phyloP scores from a whole-genome alignment of 2,888 invertebrate species.

The Hirtodrosophila alboralis region DNA sequence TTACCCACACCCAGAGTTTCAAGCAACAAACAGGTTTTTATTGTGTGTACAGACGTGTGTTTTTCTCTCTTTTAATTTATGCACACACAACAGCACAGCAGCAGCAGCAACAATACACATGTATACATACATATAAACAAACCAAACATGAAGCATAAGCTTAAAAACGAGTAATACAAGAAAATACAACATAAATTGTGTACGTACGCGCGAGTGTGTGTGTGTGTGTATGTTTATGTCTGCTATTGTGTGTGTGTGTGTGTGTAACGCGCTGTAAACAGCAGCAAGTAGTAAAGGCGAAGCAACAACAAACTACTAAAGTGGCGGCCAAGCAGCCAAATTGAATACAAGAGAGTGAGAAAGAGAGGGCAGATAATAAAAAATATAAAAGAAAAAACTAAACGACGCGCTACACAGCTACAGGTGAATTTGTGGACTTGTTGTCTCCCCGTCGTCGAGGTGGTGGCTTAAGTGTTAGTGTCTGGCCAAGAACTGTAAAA shows the following conservation, averaged over 20 bases:
- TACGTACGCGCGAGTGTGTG: slow-evolving; percentile 30
- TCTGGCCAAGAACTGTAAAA: slow-evolving; percentile 60
- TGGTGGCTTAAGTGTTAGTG: slow-evolving; percentile 53
- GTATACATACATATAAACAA: slow-evolving; percentile 39
- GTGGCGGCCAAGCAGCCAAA: slow-evolving; percentile 52
- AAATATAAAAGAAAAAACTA: slow-evolving; percentile 34
- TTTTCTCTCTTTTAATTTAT: slow-evolving; percentile 71
- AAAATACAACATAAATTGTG: slow-evolving; percentile 69
- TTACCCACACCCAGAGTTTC: slow-evolving; percentile 55
- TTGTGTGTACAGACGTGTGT: slow-evolving; percentile 75
- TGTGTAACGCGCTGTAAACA: slow-evolving; percentile 62
- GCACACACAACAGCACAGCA: slow-evolving; percentile 60
- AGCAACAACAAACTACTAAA: slow-evolving; percentile 56
- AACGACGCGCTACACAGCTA: slow-evolving; percentile 68
- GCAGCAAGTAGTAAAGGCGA: slow-evolving; percentile 55
- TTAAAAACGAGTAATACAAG: slow-evolving; percentile 76
- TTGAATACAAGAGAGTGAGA: slow-evolving; percentile 22
- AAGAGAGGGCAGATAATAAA: slow-evolving; percentile 34
- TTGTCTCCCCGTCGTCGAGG: slow-evolving; percentile 51
- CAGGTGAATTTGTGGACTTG: slow-evolving; percentile 76
- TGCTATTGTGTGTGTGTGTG: slow-evolving; percentile 25
- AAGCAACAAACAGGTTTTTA: slow-evolving; percentile 76
- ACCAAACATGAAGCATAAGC: slow-evolving; percentile 66
- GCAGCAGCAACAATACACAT: slow-evolving; percentile 41
- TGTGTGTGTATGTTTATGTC: slow-evolving; percentile 22